A percentile compares a stretch with the other conserved stretches of the same genome.
Evolutionary conservation across 2,113 vertebrate genomes (phyloP).

Genomic region (Circaetus cinerascens): DNA sequence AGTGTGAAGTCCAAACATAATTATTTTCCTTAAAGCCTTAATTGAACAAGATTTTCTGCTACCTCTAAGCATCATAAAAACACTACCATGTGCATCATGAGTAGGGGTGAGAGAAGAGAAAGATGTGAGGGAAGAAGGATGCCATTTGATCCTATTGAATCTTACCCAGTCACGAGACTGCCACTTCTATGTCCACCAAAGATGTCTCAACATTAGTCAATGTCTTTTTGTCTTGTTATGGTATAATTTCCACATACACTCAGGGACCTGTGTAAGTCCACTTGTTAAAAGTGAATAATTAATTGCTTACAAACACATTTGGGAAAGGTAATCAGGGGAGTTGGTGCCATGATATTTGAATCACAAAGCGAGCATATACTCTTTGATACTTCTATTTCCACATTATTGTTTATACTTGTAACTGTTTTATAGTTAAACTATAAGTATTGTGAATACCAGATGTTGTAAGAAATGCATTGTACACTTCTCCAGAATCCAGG

Average conservation of each 20-base stretch:
- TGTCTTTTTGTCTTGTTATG: neutral
- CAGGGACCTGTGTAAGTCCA: neutral
- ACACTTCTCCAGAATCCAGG: neutral
- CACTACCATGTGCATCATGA: accelerated
- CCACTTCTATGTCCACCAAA: neutral
- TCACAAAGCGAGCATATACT: neutral
- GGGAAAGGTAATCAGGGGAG: neutral
- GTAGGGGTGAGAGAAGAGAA: neutral
- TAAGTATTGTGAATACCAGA: neutral
- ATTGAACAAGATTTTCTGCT: neutral
- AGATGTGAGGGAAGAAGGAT: neutral
- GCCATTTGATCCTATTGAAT: neutral
- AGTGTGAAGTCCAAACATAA: neutral
- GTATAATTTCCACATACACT: neutral
- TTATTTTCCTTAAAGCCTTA: neutral
- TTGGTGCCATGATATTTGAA: neutral
- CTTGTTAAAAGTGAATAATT: neutral
- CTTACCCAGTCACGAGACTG: neutral
- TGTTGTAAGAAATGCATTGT: neutral
- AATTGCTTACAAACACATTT: neutral
- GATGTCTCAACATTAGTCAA: neutral
- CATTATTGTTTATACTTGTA: neutral
- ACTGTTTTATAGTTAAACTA: neutral
- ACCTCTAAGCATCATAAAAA: neutral
- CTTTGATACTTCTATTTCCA: neutral